phyloP scores from a whole-genome alignment of 1,140 invertebrate genomes.

The Gryon sp. region DNA sequence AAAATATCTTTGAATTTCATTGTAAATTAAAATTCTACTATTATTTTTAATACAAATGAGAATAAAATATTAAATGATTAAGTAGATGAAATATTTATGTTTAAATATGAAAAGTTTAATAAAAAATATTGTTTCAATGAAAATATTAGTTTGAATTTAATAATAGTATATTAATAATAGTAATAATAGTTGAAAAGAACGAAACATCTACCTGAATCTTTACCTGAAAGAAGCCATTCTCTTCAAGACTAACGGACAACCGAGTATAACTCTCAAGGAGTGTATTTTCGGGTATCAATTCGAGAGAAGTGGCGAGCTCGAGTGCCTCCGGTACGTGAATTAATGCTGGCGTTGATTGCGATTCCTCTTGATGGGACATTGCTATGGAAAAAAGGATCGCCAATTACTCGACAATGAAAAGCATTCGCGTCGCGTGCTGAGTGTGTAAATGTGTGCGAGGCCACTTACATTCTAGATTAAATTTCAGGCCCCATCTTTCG shows the following conservation, averaged over 20 bases:
- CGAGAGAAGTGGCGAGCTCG: constrained; percentile 82
- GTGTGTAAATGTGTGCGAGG: constrained; percentile 43
- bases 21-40: no score
- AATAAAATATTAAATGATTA: no score
- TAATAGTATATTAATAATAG: no score
- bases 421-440: constrained; percentile 22
- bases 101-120: no score
- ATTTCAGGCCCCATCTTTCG: constrained; percentile 89
- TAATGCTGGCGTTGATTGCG: constrained; percentile 90
- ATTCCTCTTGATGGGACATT: constrained; percentile 87
- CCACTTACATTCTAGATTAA: constrained; percentile 88
- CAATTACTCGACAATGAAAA: constrained; percentile 44
- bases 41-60: no score
- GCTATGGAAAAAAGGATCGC: constrained; percentile 72
- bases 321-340: constrained; percentile 83
- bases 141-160: no score
- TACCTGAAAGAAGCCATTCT: constrained; percentile 90
- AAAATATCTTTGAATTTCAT: no score
- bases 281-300: constrained; percentile 91
- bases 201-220: constrained; percentile 42
- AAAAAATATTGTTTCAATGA: no score
- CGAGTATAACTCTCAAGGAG: constrained; percentile 91
- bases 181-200: constrained; percentile 20
- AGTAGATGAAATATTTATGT: no score
- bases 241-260: constrained; percentile 91